Percentiles rank a stretch among this genome's conserved stretches.
Conservation (phyloP, 2,113 vertebrate species). For the Spermophilus dauricus region DNA sequence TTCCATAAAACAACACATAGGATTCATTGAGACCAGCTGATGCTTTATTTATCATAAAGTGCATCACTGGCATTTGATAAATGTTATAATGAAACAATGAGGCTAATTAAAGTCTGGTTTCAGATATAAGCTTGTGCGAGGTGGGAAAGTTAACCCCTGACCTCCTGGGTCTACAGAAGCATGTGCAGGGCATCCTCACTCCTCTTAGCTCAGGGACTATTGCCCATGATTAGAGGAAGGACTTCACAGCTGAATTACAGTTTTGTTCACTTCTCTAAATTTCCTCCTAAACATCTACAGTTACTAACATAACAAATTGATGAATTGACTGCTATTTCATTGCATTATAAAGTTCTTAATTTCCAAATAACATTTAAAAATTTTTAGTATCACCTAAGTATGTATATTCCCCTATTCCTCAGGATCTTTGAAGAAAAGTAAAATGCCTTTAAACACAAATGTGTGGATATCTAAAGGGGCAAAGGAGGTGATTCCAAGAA, state of each 20-base stretch:
- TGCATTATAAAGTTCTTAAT: background rate
- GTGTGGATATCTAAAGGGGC: background rate
- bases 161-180: background rate
- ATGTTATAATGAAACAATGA: conserved; percentile 12
- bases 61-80: background rate
- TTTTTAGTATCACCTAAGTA: background rate
- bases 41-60: conserved; percentile 40
- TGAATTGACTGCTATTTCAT: background rate
- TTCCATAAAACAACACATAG: background rate
- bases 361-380: background rate
- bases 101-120: background rate
- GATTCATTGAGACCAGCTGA: background rate
- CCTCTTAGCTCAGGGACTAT: background rate
- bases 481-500: conserved; percentile 8
- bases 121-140: background rate
- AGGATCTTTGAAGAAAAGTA: conserved; percentile 25
- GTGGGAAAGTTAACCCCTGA: background rate
- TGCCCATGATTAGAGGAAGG: background rate
- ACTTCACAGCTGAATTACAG: background rate
- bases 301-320: background rate
- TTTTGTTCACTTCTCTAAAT: background rate
- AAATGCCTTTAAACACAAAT: background rate
- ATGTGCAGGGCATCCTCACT: background rate
- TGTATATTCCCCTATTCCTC: background rate
- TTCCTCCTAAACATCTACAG: background rate